Evolutionary conservation across 2,888 invertebrate species (phyloP).

Genomic region (Cryptus armator): DNA sequence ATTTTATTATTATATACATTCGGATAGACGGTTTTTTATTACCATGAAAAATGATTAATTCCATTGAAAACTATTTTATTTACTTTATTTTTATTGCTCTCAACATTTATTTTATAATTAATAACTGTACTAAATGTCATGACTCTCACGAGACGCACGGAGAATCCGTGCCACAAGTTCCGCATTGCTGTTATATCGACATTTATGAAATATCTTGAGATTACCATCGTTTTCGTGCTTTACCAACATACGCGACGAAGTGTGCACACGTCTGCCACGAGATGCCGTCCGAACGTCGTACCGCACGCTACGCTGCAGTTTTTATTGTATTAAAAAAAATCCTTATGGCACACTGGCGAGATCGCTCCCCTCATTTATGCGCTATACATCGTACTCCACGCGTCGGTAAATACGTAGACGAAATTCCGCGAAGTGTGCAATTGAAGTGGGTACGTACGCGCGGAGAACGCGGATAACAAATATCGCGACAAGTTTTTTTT

Average conservation of each 20-base stretch:
- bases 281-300: background rate
- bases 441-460: constrained; percentile 35
- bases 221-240: background rate
- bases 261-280: constrained; percentile 9
- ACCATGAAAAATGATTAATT: too few relatives aligned
- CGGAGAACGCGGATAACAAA: constrained; percentile 25
- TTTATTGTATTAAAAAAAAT: constrained; percentile 36
- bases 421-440: constrained; percentile 55
- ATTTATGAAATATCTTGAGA: background rate
- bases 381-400: constrained; percentile 13
- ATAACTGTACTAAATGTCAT: too few relatives aligned
- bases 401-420: constrained; percentile 62
- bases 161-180: background rate
- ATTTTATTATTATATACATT: too few relatives aligned
- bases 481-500: background rate
- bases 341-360: constrained; percentile 45
- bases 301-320: constrained; percentile 13
- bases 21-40: too few relatives aligned
- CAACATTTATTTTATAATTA: too few relatives aligned
- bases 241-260: background rate
- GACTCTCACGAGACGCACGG: background rate
- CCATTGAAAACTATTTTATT: background rate
- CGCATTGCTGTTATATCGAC: background rate
- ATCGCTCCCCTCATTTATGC: constrained; percentile 18
- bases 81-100: background rate